A percentile compares a stretch with the other conserved stretches of the same genome.
phyloP scores from a whole-genome alignment of 2,888 invertebrate genomes.

The Caenorhabditis drosophilae region DNA sequence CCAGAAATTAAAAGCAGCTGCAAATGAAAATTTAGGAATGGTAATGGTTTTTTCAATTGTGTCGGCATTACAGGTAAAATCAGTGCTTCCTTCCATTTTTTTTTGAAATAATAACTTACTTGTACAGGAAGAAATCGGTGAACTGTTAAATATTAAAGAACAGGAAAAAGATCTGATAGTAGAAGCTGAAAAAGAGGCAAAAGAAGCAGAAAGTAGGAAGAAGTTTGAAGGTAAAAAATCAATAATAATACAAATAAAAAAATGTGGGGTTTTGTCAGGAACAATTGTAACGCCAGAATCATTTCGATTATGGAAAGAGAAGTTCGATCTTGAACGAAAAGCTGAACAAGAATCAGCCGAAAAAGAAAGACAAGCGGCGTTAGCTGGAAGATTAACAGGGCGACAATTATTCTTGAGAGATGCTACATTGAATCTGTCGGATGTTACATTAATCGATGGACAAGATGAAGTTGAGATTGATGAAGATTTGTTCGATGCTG shows the following conservation, averaged over 20 bases:
- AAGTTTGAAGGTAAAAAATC: slow-evolving; percentile 79
- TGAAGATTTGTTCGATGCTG: slow-evolving; percentile 81
- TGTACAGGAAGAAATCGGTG: slow-evolving; percentile 57
- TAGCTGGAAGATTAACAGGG: slow-evolving; percentile 73
- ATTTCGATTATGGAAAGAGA: slow-evolving; percentile 89
- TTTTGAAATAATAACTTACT: slow-evolving; percentile 3
- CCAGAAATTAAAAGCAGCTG: slow-evolving; percentile 70
- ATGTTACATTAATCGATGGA: slow-evolving; percentile 75
- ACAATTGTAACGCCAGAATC: slow-evolving; percentile 93
- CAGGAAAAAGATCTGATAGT: slow-evolving; percentile 39
- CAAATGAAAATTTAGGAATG: slow-evolving; percentile 89
- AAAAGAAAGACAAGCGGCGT: slow-evolving; percentile 53
- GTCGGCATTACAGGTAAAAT: slow-evolving; percentile 79
- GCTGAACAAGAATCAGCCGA: slow-evolving; percentile 52
- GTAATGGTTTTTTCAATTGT: slow-evolving; percentile 96
- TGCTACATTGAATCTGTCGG: slow-evolving; percentile 85
- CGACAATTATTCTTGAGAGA: slow-evolving; percentile 91
- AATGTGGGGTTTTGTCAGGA: slow-evolving; percentile 74
- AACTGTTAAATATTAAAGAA: slow-evolving; percentile 39
- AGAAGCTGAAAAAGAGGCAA: slow-evolving; percentile 46
- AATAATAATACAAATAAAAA: background rate
- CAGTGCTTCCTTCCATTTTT: background rate
- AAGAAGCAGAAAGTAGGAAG: slow-evolving; percentile 74
- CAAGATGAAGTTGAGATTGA: slow-evolving; percentile 84
- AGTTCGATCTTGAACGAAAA: slow-evolving; percentile 85